A percentile compares a stretch with the other conserved stretches of the same genome.
phyloP scores from a whole-genome alignment of 2,888 invertebrate genomes.

The Lepidocyrtinus sp. region DNA sequence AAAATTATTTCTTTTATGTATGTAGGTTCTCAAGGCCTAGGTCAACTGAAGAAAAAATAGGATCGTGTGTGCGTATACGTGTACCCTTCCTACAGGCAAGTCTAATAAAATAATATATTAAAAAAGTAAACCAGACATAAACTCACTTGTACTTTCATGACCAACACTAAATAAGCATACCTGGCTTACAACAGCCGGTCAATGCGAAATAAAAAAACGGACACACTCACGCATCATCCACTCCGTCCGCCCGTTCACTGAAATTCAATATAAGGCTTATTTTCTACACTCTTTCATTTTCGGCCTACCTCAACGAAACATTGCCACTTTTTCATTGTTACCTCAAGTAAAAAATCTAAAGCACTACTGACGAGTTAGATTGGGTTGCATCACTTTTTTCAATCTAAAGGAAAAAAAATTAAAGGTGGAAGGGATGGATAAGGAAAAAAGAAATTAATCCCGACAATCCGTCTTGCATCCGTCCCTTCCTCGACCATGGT shows the following conservation, averaged over 20 bases:
- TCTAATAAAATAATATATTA: background rate
- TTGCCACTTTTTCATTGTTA: constrained; percentile 10
- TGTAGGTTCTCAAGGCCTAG: constrained; percentile 29
- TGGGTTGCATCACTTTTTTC: background rate
- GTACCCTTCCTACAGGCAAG: constrained; percentile 11
- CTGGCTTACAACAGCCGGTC: background rate
- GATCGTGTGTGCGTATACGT: constrained; percentile 7
- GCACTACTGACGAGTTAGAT: background rate
- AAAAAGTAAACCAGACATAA: background rate
- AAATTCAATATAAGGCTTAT: background rate
- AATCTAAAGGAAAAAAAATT: background rate
- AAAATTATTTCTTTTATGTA: background rate
- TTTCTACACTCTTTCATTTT: no score
- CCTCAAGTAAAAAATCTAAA: background rate
- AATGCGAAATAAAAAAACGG: constrained; percentile 15
- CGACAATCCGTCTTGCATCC: constrained; percentile 40
- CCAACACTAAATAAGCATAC: background rate
- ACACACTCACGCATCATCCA: constrained; percentile 19
- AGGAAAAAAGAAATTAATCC: constrained; percentile 39
- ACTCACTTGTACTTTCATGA: background rate
- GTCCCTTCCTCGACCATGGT: constrained; percentile 1
- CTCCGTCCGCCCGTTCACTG: constrained; percentile 2
- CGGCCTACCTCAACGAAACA: background rate
- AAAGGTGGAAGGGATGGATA: constrained; percentile 11
- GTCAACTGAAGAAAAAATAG: constrained; percentile 23